Evolutionary conservation across 2,797 vertebrate species (phyloP).

Genomic region (Gorsachius magnificus): DNA sequence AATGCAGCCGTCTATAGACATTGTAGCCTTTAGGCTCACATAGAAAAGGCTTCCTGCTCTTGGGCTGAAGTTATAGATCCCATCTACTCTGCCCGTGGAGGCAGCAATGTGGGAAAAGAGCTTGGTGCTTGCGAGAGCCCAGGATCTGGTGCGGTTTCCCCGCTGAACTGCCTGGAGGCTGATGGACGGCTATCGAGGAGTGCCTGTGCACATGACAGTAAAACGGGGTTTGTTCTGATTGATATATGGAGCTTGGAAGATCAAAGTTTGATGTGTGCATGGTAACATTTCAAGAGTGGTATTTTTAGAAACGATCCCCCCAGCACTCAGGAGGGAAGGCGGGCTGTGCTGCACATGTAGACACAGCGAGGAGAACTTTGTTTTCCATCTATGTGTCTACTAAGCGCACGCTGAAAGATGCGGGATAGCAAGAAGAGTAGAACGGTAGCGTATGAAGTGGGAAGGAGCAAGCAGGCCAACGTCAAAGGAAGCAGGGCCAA

Average conservation of each 20-base stretch:
- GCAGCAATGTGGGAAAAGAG: neutral
- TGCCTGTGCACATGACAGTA: neutral
- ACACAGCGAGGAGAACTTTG: neutral
- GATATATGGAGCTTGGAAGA: slow-evolving; percentile 14
- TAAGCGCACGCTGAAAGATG: neutral
- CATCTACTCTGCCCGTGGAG: neutral
- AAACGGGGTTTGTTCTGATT: neutral
- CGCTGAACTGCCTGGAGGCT: neutral
- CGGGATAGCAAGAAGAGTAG: neutral
- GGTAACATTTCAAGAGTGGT: neutral
- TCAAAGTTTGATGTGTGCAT: slow-evolving; percentile 45
- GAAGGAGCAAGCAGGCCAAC: neutral
- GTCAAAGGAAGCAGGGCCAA: neutral
- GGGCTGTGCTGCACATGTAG: slow-evolving; percentile 51
- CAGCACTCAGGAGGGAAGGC: neutral
- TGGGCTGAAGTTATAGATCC: neutral
- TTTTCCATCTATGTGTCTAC: neutral
- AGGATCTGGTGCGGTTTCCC: neutral
- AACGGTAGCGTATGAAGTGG: rapidly evolving
- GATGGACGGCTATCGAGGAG: neutral
- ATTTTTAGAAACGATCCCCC: slow-evolving; percentile 42
- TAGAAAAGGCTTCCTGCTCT: neutral
- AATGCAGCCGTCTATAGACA: neutral
- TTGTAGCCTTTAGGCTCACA: neutral
- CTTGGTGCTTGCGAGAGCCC: neutral